Evolutionary conservation across 1,140 invertebrate genomes (phyloP).

Genomic region (Papilio aristodemus): DNA sequence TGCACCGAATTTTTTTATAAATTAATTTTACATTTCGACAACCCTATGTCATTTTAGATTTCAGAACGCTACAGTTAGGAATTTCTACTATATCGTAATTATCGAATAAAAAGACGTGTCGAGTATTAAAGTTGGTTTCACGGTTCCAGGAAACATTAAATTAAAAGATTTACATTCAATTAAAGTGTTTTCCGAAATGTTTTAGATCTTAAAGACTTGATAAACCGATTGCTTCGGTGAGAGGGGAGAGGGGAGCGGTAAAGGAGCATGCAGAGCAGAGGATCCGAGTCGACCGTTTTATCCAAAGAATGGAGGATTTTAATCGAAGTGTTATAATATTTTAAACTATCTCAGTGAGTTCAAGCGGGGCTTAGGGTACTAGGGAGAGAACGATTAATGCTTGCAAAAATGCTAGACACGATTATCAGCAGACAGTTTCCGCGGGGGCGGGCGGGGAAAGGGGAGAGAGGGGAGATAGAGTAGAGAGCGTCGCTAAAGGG

Average conservation of each 20-base stretch:
- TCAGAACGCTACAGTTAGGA: constrained; percentile 17
- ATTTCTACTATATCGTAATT: constrained; percentile 21
- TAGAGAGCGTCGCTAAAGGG: constrained; percentile 72
- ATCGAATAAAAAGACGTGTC: background rate
- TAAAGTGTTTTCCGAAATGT: background rate
- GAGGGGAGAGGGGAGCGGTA: background rate
- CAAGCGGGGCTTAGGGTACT: background rate
- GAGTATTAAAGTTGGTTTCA: constrained; percentile 23
- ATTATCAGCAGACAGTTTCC: constrained; percentile 60
- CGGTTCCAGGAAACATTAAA: background rate
- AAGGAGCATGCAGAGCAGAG: background rate
- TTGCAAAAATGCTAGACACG: constrained; percentile 19
- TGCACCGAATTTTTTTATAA: constrained; percentile 15
- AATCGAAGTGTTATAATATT: background rate
- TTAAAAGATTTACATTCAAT: background rate
- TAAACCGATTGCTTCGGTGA: too few species aligned
- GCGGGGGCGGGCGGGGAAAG: constrained; percentile 69
- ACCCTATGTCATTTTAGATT: background rate
- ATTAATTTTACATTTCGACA: background rate
- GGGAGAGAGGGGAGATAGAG: constrained; percentile 71
- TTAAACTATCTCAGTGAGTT: background rate
- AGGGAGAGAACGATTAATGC: constrained; percentile 22
- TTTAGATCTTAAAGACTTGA: too few species aligned
- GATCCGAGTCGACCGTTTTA: background rate
- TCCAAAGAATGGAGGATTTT: background rate